Conservation (phyloP, 2,888 invertebrate species). For the Pristionchus exspectatus region DNA sequence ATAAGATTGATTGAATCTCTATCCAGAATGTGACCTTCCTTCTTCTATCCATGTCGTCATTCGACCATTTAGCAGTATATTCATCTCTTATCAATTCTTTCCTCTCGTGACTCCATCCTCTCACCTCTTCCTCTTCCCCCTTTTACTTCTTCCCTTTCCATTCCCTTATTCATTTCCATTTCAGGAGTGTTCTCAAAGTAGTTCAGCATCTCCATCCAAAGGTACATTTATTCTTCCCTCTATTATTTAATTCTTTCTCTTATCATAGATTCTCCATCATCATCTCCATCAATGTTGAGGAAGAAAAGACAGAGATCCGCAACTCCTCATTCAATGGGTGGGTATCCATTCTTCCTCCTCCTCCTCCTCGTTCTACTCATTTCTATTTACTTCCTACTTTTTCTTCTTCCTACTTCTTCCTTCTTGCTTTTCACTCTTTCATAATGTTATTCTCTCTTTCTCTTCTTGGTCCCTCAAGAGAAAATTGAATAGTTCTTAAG, state of each 20-base stretch:
- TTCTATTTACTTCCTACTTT: neutral
- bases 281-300: neutral
- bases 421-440: conserved; percentile 11
- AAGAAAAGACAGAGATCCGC: conserved; percentile 45
- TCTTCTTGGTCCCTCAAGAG: neutral
- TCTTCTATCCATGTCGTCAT: neutral
- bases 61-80: neutral
- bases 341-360: neutral
- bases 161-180: neutral
- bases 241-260: neutral
- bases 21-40: neutral
- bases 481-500: conserved; percentile 21
- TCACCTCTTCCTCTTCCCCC: conserved; percentile 6
- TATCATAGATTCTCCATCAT: neutral
- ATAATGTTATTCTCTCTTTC: conserved; percentile 38
- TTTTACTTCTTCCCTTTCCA: neutral
- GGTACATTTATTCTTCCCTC: neutral
- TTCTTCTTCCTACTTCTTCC: neutral
- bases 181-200: conserved; percentile 22
- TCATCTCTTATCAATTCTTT: conserved; percentile 26
- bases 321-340: conserved; percentile 56
- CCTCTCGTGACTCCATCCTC: conserved; percentile 14
- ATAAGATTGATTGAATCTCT: neutral
- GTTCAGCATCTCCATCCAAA: neutral
- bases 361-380: neutral